Conservation (phyloP, 1,140 invertebrate species). For the Drosophila trapezifrons region DNA sequence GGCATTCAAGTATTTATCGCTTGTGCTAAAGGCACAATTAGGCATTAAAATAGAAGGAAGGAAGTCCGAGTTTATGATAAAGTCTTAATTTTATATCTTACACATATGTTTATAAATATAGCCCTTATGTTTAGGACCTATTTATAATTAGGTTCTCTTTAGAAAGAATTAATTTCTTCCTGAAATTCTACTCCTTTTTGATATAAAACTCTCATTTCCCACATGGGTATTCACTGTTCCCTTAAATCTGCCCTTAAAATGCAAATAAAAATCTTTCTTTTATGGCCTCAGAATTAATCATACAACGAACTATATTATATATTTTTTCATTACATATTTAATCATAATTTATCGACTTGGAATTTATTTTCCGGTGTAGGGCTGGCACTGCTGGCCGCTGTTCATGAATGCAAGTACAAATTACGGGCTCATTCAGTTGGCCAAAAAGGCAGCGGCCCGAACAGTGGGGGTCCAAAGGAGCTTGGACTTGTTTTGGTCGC, state of each 20-base stretch:
- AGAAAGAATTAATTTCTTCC: not conserved
- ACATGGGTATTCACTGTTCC: not conserved
- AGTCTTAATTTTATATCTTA: too few species aligned
- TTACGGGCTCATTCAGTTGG: slow-evolving; percentile 70
- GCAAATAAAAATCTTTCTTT: not conserved
- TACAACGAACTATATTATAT: not conserved
- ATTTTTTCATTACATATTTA: too few species aligned
- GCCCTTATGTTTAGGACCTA: too few species aligned
- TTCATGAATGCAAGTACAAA: slow-evolving; percentile 81
- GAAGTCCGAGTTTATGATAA: too few species aligned
- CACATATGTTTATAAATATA: too few species aligned
- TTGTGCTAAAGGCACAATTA: too few species aligned
- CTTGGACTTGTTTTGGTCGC: slow-evolving; percentile 10
- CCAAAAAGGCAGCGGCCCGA: slow-evolving; percentile 31
- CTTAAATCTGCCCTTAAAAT: not conserved
- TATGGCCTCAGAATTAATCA: not conserved
- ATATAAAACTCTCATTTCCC: not conserved
- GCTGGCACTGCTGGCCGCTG: slow-evolving; percentile 32
- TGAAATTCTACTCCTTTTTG: not conserved
- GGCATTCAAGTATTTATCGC: too few species aligned
- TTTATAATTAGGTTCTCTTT: not conserved
- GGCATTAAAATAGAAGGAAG: too few species aligned
- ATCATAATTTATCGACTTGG: not conserved
- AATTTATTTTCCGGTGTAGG: not conserved
- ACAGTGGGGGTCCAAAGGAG: slow-evolving; percentile 8